phyloP scores from a whole-genome alignment of 1,140 invertebrate genomes.

The Vanessa atalanta region DNA sequence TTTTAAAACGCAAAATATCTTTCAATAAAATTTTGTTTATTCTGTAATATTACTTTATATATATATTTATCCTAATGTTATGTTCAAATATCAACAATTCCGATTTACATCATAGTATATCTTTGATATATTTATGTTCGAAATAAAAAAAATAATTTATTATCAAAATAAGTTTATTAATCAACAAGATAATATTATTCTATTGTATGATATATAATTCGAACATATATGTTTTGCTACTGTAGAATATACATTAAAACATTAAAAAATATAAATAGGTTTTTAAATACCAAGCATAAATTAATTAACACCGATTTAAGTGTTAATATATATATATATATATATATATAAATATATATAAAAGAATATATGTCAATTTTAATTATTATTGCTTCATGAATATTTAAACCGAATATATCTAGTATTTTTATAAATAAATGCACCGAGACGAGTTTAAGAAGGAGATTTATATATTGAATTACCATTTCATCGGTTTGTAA shows the following conservation, averaged over 20 bases:
- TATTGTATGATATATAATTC: not conserved
- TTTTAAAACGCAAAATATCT: too few relatives aligned
- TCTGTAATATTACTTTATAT: too few relatives aligned
- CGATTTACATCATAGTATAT: too few relatives aligned
- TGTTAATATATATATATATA: conserved; percentile 1
- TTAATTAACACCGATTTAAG: conserved; percentile 3
- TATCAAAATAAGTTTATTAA: not conserved
- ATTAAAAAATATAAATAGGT: not conserved
- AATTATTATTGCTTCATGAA: conserved; percentile 12
- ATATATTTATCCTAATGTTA: too few relatives aligned
- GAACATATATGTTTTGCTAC: not conserved
- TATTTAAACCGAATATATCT: not conserved
- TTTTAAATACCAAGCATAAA: conserved; percentile 9
- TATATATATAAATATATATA: not conserved
- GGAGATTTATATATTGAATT: conserved; percentile 22
- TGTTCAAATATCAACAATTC: too few relatives aligned
- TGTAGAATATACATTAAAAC: not conserved
- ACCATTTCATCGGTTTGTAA: conserved; percentile 34
- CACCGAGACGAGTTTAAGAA: not conserved
- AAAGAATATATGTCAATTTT: not conserved
- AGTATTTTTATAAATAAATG: not conserved
- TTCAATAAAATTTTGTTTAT: too few relatives aligned
- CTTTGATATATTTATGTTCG: too few relatives aligned
- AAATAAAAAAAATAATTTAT: not conserved
- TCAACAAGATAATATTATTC: not conserved